Evolutionary conservation across 2,113 vertebrate species (phyloP).

Genomic region (Hucho hucho): DNA sequence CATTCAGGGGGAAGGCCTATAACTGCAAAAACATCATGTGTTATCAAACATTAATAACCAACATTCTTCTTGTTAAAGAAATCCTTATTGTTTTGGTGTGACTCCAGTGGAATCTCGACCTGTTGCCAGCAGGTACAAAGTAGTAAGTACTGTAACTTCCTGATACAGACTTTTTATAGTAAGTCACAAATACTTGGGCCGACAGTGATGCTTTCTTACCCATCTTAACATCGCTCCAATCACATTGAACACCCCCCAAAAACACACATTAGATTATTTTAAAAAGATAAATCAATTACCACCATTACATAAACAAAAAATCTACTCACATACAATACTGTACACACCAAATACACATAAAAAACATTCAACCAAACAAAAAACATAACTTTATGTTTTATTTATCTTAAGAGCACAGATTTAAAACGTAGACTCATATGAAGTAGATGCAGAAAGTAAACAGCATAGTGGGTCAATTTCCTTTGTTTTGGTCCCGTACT

Average conservation of each 20-base stretch:
- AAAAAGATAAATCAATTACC: constrained; percentile 3
- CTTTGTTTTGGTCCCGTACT: too few species aligned
- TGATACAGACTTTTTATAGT: background rate
- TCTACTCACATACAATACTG: background rate
- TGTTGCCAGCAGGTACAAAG: constrained; percentile 16
- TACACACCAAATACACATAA: background rate
- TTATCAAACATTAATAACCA: background rate
- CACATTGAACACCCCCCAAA: background rate
- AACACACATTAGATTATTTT: background rate
- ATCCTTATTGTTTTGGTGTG: background rate
- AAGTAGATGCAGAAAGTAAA: too few species aligned
- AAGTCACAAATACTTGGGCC: background rate
- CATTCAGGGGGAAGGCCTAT: background rate
- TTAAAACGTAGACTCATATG: too few species aligned
- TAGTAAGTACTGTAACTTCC: constrained; percentile 5
- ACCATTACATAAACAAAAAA: background rate
- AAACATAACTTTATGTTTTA: too few species aligned
- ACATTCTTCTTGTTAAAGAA: background rate
- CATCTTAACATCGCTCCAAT: background rate
- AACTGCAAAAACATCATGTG: background rate
- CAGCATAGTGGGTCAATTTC: too few species aligned
- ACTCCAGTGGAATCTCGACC: constrained; percentile 1
- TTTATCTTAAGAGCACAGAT: background rate
- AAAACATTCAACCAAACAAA: constrained; percentile 28
- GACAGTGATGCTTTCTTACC: background rate